Evolutionary conservation across 2,888 invertebrate genomes (phyloP), one percentile per base, ranked within the genome.

Genomic region (Chesias legatella): DNA sequence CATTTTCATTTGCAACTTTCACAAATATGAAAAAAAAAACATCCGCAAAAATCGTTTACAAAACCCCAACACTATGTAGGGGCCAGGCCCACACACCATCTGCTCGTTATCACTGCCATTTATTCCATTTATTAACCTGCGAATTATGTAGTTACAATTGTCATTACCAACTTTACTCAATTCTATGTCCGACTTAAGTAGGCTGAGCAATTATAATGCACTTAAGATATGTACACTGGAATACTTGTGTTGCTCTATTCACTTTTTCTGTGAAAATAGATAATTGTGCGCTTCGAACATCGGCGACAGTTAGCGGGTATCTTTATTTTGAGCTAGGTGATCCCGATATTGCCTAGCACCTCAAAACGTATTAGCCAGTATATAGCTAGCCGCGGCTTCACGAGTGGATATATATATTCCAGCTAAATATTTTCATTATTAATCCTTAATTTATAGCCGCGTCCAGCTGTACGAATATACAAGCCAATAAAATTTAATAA

Each of bases 401-500:
- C n/a, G n/a, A n/a, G n/a, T n/a, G n/a, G n/a, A n/a, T n/a, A n/a
- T n/a, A n/a, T n/a, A 60, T 58, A 65, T 60, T 51, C 49, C n/a
- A n/a, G 48, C 58, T 36, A 54, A 65, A 67, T 63, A 58, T 58
- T 64, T 63, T 61, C 55, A 65, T 66, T 63, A 67, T 67, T 66
- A 69, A 62, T 59, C 57, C 51, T 53, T 59, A 65, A 73, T 73
- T 71, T 72, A 75, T 64, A 52, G 49, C 56, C 33, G 46, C 43
- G 46, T 58, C 42, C 56, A 51, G 53, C 56, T 58, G 63, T 56
- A 57, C 58, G 48, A 58, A 63, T 67, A 65, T 63, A 65, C 51
- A 55, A 56, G 48, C 55, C 60, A 77, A 79, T 81, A 73, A 80
- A 76, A 72, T 74, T 70, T 67, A 73, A 81, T 79, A 79, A 79